These are phyloP conservation scores for Coregonus clupeaformis DNA, from an alignment of 2,113 vertebrate genomes.

Conservation along the genomic window DNA sequence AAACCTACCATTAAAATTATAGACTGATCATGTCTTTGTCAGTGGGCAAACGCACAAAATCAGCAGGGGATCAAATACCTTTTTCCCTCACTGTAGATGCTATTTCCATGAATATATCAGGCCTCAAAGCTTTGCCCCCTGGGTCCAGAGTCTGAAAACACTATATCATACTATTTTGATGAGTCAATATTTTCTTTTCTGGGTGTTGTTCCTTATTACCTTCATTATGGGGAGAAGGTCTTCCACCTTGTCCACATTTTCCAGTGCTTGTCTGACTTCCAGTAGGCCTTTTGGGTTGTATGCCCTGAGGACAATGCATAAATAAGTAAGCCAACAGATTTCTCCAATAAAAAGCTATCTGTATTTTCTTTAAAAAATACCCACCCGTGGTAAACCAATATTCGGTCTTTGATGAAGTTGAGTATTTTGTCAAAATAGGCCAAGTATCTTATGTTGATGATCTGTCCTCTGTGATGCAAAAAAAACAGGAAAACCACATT, in stretches of 20 bases:
- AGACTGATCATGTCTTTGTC: no score
- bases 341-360: no score
- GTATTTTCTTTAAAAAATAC: not conserved
- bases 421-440: conserved; percentile 97
- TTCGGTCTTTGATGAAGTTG: conserved; percentile 96
- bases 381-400: conserved; percentile 96
- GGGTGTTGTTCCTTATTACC: conserved; percentile 66
- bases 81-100: no score
- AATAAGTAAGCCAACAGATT: no score
- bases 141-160: no score
- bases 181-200: no score
- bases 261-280: conserved; percentile 91
- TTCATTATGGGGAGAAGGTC: conserved; percentile 99
- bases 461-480: conserved; percentile 82
- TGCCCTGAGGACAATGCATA: conserved; percentile 69
- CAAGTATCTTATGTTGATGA: conserved; percentile 94
- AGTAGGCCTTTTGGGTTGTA: conserved; percentile 89
- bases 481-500: conserved; percentile 24
- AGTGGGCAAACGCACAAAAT: no score
- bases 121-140: no score
- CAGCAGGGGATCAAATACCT: no score
- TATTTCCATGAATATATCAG: no score
- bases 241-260: conserved; percentile 94
- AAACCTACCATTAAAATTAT: no score
- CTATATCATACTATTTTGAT: no score